Conservation (phyloP, 1,140 invertebrate genomes). For the Andrena cerasifolii region DNA sequence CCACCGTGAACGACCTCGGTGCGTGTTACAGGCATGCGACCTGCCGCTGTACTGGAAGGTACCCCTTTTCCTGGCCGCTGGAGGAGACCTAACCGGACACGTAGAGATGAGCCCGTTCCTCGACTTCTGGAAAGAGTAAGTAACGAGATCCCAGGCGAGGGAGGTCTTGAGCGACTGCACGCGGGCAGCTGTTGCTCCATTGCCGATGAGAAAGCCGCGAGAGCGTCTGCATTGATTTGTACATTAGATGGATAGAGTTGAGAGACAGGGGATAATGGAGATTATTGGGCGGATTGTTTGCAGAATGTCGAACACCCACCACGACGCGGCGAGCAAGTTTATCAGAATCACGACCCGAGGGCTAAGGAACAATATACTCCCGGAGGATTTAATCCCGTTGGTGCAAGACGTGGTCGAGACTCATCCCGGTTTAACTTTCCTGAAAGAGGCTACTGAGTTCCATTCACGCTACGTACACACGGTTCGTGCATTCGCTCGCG, state of each 20-base stretch:
- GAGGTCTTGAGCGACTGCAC: too few species aligned
- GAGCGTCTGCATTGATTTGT: too few species aligned
- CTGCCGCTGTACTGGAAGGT: constrained; percentile 97
- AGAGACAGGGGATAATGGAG: background rate
- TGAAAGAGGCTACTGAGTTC: constrained; percentile 98
- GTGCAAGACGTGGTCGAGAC: constrained; percentile 99
- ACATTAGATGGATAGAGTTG: too few species aligned
- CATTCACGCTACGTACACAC: constrained; percentile 99
- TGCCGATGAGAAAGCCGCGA: too few species aligned
- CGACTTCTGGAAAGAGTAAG: constrained; percentile 95
- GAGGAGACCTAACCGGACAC: constrained; percentile 87
- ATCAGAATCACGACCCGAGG: constrained; percentile 91
- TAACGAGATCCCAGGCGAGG: background rate
- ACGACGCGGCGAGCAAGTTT: constrained; percentile 96
- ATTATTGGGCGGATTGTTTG: constrained; percentile 22
- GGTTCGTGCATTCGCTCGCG: constrained; percentile 84
- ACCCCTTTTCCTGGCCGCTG: constrained; percentile 93
- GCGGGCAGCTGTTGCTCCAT: too few species aligned
- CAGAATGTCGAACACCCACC: constrained; percentile 89
- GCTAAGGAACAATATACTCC: constrained; percentile 85
- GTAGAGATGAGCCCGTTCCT: constrained; percentile 92
- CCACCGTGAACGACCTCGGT: constrained; percentile 4
- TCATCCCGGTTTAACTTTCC: constrained; percentile 98
- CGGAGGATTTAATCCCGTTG: constrained; percentile 95
- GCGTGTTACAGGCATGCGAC: constrained; percentile 85